These are phyloP conservation scores for Acrossocheilus wenchowensis DNA, from an alignment of 2,797 vertebrate genomes.

Conservation along the genomic window DNA sequence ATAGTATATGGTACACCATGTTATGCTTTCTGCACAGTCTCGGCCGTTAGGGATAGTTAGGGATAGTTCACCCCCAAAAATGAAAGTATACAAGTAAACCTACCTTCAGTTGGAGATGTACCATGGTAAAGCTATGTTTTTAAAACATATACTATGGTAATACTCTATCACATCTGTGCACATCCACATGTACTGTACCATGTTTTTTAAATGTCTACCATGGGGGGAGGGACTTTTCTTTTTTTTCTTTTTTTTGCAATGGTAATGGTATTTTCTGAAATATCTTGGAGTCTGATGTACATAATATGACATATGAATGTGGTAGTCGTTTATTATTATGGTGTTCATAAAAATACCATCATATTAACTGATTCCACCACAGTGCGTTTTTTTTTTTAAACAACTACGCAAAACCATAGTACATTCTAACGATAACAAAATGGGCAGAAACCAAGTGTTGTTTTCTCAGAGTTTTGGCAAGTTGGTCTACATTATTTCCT, in stretches of 20 bases:
- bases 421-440: neutral
- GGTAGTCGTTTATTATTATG: neutral
- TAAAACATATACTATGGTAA: neutral
- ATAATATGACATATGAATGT: no score
- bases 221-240: neutral
- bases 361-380: neutral
- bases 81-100: neutral
- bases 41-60: neutral
- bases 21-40: slow-evolving; percentile 14
- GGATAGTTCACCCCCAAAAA: neutral
- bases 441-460: neutral
- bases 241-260: neutral
- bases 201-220: neutral
- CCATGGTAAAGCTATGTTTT: neutral
- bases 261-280: neutral
- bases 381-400: no score
- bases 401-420: neutral
- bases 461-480: slow-evolving; percentile 24
- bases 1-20: slow-evolving; percentile 9
- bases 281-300: neutral
- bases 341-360: neutral
- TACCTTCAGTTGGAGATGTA: neutral
- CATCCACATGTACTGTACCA: neutral
- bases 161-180: neutral
- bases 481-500: neutral